Evolutionary conservation across 1,140 invertebrate species (phyloP), one percentile per base, ranked within the genome.

Genomic region (Papilio aristodemus): DNA sequence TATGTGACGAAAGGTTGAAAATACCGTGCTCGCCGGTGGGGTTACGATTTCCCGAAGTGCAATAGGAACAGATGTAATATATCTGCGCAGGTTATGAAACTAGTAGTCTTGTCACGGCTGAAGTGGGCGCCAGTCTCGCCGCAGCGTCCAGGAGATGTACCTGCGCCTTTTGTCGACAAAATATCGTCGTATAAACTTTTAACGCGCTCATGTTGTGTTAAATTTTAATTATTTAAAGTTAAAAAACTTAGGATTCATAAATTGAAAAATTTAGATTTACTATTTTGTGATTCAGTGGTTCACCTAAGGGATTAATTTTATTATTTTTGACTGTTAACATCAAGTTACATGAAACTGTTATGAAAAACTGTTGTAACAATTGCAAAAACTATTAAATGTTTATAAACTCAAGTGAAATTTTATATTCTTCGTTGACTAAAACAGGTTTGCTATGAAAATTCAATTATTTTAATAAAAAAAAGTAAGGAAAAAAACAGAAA

Each of bases 41-140:
- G 8, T 11, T 22, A 54, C 9, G 43, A 19, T 46, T 46, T 46
- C 43, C 43, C 17, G 3, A 9, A 46, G 43, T 19, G 43, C 17
- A 46, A 22, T 46, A 46, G 43, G 43, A 46, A 19, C 43, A 46
- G 46, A 54, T 54, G 19, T 54, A 54, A 22, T 54, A 54, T 46
- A 54, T 54, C 3, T 54, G 19, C 46, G 17, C 22, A 25, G 41
- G 19, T 54, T 54, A 10, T 54, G 46, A 54, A 22, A 22, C 17
- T 54, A 54, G 19, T 54, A 54, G 46, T 22, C 19, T 19, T 54
- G 46, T 54, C 19, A 54, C 46, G 19, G 19, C 4, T 19, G 17
- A 0, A 13, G 10, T 5, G 19, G 19, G 9, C 11, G 46, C 19
- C 46, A 54, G 46, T 54, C 19, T 54, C 4, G 19, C 10, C 5